These are phyloP conservation scores for Nanorana parkeri DNA, from an alignment of 2,113 vertebrate genomes.

Conservation along the genomic window DNA sequence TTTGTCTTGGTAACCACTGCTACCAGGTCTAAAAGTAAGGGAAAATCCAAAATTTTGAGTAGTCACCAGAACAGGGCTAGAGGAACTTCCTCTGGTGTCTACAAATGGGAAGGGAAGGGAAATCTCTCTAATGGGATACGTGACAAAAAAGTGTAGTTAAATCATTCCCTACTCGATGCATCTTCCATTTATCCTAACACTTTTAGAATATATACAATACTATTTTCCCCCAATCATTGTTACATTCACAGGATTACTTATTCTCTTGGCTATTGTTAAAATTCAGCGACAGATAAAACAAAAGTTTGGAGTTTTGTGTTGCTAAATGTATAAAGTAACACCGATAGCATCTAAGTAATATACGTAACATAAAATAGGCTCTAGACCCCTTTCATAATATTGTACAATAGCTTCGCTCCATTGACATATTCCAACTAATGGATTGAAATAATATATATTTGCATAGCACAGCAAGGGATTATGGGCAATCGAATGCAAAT, in stretches of 20 bases:
- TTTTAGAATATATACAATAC: too few species aligned
- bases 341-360: background rate
- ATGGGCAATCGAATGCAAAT: slow-evolving; percentile 32
- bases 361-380: background rate
- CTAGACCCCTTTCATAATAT: background rate
- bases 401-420: background rate
- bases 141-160: too few species aligned
- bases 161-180: too few species aligned
- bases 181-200: too few species aligned
- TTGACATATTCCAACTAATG: slow-evolving; percentile 38
- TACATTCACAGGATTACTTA: background rate
- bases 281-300: background rate
- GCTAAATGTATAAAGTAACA: background rate
- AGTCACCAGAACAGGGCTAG: too few species aligned
- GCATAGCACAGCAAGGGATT: slow-evolving; percentile 44
- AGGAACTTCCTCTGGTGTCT: too few species aligned
- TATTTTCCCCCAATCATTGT: too few species aligned
- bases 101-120: too few species aligned
- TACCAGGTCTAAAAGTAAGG: too few species aligned
- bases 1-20: too few species aligned
- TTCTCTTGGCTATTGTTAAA: background rate
- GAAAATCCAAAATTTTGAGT: too few species aligned
- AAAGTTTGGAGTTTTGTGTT: background rate
- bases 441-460: slow-evolving; percentile 40
- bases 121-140: too few species aligned